Percentiles rank a stretch among this genome's conserved stretches.
Conservation (phyloP, 2,888 invertebrate species). For the Amphipyra tragopoginis region DNA sequence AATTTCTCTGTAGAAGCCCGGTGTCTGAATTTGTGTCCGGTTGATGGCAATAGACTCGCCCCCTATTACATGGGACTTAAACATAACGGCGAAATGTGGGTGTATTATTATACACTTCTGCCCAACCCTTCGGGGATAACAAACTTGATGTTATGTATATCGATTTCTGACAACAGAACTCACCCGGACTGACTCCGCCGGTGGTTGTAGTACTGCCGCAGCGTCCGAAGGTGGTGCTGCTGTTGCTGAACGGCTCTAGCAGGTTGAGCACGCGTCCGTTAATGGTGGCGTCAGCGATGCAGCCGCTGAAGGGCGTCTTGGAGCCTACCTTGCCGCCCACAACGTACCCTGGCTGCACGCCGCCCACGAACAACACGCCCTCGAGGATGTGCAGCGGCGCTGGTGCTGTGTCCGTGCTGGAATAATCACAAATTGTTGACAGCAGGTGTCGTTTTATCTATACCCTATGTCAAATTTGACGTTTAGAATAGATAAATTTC, state of each 20-base stretch:
- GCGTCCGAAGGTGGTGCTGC: conserved; percentile 75
- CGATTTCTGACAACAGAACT: neutral
- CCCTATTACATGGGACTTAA: too few relatives aligned
- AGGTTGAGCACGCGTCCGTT: conserved; percentile 91
- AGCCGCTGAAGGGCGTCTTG: conserved; percentile 94
- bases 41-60: too few relatives aligned
- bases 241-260: conserved; percentile 76
- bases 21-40: too few relatives aligned
- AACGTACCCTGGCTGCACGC: conserved; percentile 91
- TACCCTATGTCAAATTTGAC: too few relatives aligned
- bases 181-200: conserved; percentile 79
- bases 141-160: too few relatives aligned
- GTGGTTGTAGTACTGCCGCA: conserved; percentile 76
- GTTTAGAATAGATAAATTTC: too few relatives aligned
- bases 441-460: too few relatives aligned
- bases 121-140: too few relatives aligned
- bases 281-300: conserved; percentile 97
- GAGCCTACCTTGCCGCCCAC: conserved; percentile 90
- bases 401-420: conserved; percentile 89
- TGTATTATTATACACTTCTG: too few relatives aligned
- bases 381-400: conserved; percentile 91
- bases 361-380: conserved; percentile 96
- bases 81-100: too few relatives aligned
- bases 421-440: too few relatives aligned
- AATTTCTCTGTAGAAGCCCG: too few relatives aligned